phyloP scores from a whole-genome alignment of 1,140 invertebrate genomes.

The Pinna nobilis region DNA sequence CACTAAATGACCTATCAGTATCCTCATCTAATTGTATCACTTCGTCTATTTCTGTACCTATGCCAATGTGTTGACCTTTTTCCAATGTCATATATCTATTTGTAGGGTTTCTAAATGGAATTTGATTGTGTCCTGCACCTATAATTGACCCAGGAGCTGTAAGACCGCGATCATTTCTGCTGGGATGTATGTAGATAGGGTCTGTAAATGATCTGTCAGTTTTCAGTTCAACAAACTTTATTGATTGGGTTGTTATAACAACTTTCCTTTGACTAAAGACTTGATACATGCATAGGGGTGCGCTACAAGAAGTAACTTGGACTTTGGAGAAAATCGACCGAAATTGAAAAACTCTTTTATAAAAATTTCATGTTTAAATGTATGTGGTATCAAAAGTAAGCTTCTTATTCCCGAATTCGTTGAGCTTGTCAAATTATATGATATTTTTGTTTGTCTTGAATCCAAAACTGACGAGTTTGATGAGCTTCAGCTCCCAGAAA shows the following conservation, averaged over 20 bases:
- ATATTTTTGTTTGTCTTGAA: no score
- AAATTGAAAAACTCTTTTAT: no score
- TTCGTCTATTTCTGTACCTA: neutral
- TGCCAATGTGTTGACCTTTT: neutral
- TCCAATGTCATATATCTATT: neutral
- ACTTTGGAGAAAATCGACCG: no score
- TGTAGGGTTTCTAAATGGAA: neutral
- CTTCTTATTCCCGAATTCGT: no score
- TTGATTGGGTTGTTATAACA: neutral
- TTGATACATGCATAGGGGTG: no score
- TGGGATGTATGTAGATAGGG: neutral
- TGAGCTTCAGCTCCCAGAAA: no score
- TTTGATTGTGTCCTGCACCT: neutral
- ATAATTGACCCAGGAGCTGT: neutral
- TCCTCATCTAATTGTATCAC: neutral
- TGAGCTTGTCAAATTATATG: no score
- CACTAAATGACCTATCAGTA: neutral
- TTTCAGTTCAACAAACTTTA: neutral
- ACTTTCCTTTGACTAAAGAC: neutral
- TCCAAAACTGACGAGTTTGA: no score
- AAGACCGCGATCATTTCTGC: neutral
- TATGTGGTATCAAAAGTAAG: no score
- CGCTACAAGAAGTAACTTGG: no score
- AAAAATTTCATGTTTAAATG: no score
- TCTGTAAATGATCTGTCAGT: neutral